A percentile compares a stretch with the other conserved stretches of the same genome.
phyloP scores from a whole-genome alignment of 2,888 invertebrate species.

The Netelia melanura region DNA sequence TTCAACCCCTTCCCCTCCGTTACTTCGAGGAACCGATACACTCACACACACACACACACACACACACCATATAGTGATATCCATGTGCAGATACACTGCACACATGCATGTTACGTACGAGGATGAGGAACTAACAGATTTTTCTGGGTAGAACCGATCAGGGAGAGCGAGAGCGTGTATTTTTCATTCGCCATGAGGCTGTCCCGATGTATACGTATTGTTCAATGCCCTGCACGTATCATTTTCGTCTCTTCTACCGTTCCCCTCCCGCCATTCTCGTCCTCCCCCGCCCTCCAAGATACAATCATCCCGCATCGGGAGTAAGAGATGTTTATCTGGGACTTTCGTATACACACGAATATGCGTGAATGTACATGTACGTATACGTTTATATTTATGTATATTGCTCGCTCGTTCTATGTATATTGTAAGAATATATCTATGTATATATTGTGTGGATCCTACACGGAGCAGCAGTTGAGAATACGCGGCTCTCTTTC shows the following conservation, averaged over 20 bases:
- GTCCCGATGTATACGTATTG: constrained; percentile 37
- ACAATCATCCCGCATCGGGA: constrained; percentile 52
- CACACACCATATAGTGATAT: background rate
- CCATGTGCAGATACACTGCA: background rate
- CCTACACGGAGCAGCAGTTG: background rate
- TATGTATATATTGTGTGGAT: constrained; percentile 11
- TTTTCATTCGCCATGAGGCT: constrained; percentile 65
- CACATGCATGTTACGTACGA: constrained; percentile 2
- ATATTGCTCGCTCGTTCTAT: background rate
- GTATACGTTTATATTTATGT: background rate
- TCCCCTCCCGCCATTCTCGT: constrained; percentile 7
- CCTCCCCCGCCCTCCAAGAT: constrained; percentile 42
- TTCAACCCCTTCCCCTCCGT: constrained; percentile 26
- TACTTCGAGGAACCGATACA: constrained; percentile 55
- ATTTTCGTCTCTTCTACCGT: constrained; percentile 12
- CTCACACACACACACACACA: constrained; percentile 5
- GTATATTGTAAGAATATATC: background rate
- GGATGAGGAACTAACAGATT: constrained; percentile 68
- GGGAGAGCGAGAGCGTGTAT: constrained; percentile 48
- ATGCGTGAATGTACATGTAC: background rate
- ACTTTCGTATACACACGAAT: constrained; percentile 47
- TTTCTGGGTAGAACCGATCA: constrained; percentile 62
- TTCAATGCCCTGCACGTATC: constrained; percentile 41
- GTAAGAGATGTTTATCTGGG: constrained; percentile 67
- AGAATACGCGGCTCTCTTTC: background rate